phyloP scores from a whole-genome alignment of 2,888 invertebrate species.

The Endotricha flammealis region DNA sequence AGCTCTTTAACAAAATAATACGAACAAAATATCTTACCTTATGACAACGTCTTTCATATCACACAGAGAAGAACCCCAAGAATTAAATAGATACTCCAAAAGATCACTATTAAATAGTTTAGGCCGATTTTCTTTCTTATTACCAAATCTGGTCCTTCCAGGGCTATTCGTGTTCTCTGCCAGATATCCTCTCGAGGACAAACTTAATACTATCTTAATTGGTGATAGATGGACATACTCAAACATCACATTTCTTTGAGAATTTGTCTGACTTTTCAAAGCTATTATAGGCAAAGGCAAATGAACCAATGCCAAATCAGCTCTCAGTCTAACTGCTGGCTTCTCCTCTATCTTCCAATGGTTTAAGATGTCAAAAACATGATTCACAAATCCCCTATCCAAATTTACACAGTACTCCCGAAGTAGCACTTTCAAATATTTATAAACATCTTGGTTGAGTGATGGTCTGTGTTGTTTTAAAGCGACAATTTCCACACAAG shows the following conservation, averaged over 20 bases:
- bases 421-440: constrained; percentile 80
- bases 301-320: constrained; percentile 78
- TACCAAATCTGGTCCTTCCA: constrained; percentile 41
- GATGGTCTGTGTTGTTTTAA: constrained; percentile 71
- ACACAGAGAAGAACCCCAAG: constrained; percentile 80
- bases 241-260: constrained; percentile 63
- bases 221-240: constrained; percentile 80
- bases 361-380: constrained; percentile 80
- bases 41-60: constrained; percentile 82
- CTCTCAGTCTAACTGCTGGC: constrained; percentile 75
- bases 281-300: constrained; percentile 74
- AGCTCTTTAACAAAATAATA: no score
- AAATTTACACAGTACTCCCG: constrained; percentile 83
- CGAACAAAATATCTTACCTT: constrained; percentile 67
- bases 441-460: constrained; percentile 77
- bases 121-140: constrained; percentile 64
- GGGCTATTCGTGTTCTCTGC: constrained; percentile 50
- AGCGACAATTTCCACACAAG: constrained; percentile 79
- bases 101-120: constrained; percentile 78
- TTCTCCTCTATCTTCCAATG: constrained; percentile 79
- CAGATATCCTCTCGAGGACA: constrained; percentile 69
- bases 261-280: constrained; percentile 54
- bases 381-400: constrained; percentile 82
- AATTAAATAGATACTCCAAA: constrained; percentile 80
- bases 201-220: constrained; percentile 79